A percentile compares a stretch with the other conserved stretches of the same genome.
Conservation (phyloP, 2,888 invertebrate genomes). For the Petrophora chlorosata region DNA sequence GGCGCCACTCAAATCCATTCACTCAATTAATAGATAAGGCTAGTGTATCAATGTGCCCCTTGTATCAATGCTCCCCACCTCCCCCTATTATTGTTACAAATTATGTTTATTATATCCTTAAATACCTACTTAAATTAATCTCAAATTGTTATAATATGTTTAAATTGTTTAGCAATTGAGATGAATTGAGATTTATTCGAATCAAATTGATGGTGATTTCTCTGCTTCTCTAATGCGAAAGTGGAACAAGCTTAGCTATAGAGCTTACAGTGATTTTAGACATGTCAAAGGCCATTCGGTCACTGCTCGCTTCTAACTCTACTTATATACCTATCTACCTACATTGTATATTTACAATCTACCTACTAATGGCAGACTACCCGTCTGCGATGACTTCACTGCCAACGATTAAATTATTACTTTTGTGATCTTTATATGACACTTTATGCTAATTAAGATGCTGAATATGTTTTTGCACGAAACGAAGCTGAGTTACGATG, state of each 20-base stretch:
- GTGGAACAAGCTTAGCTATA: not conserved
- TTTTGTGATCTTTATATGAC: conserved; percentile 8
- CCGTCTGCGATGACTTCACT: conserved; percentile 7
- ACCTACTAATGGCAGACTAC: not conserved
- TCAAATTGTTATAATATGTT: not conserved
- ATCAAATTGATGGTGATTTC: not conserved
- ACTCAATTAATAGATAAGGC: not conserved
- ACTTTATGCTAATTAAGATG: conserved; percentile 11
- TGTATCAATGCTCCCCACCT: too few relatives aligned
- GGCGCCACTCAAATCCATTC: not conserved
- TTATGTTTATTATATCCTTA: too few relatives aligned
- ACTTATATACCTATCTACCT: not conserved
- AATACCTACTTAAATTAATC: too few relatives aligned
- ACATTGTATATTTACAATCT: not conserved
- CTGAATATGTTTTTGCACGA: not conserved
- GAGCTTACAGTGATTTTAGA: not conserved
- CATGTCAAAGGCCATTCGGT: conserved; percentile 1
- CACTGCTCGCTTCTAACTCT: not conserved
- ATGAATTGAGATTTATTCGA: conserved; percentile 4
- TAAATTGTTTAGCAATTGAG: too few relatives aligned
- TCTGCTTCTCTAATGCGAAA: not conserved
- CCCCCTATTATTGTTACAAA: too few relatives aligned
- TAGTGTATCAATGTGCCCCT: too few relatives aligned
- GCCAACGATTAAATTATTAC: conserved; percentile 9
- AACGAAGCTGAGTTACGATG: not conserved